Evolutionary conservation across 2,113 vertebrate species (phyloP).

Genomic region (Typhlomys cinereus): DNA sequence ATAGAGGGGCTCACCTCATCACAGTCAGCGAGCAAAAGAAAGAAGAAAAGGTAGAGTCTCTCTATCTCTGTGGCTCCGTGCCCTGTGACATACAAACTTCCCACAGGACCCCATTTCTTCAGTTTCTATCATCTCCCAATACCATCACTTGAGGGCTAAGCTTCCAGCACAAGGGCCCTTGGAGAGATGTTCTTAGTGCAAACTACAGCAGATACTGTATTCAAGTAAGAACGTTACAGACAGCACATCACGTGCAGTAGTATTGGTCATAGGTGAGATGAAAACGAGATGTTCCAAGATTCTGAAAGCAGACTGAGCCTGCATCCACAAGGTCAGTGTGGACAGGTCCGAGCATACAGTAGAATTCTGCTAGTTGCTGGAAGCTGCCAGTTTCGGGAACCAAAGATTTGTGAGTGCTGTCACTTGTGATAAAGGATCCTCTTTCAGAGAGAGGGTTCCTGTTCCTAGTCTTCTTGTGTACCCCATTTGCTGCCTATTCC

Average conservation of each 20-base stretch:
- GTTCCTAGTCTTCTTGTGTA: background rate
- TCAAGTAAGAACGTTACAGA: background rate
- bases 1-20: background rate
- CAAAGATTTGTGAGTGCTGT: background rate
- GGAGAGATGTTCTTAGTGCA: background rate
- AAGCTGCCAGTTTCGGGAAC: constrained; percentile 18
- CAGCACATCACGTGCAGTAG: background rate
- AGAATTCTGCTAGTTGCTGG: no score
- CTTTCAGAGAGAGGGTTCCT: background rate
- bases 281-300: background rate
- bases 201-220: background rate
- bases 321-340: background rate
- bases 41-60: background rate
- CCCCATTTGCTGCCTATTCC: background rate
- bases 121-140: background rate
- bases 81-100: background rate
- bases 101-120: background rate
- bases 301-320: background rate
- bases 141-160: background rate
- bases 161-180: background rate
- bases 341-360: no score
- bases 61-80: background rate
- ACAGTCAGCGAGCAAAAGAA: background rate
- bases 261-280: background rate
- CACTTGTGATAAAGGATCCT: background rate